These are phyloP conservation scores for Reticulitermes speratus DNA, from an alignment of 1,140 invertebrate genomes.

Conservation along the genomic window DNA sequence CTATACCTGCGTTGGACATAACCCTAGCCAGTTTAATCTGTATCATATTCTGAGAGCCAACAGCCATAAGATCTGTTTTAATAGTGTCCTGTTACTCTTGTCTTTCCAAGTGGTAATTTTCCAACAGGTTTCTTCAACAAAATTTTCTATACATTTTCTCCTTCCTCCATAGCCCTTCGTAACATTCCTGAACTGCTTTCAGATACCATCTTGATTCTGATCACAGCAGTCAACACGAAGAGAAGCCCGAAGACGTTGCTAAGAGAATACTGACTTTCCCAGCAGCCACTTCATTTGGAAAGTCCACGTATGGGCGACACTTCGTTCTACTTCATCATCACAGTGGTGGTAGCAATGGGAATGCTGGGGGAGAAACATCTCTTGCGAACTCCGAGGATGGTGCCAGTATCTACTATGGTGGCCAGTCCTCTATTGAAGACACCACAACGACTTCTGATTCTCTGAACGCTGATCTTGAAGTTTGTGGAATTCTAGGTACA, in stretches of 20 bases:
- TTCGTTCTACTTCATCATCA: slow-evolving; percentile 29
- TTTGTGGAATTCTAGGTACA: slow-evolving; percentile 47
- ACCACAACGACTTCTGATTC: slow-evolving; percentile 49
- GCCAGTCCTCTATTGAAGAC: slow-evolving; percentile 49
- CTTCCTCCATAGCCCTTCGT: no score
- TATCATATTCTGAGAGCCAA: no score
- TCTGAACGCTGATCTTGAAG: slow-evolving; percentile 52
- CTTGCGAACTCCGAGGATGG: slow-evolving; percentile 29
- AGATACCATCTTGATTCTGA: slow-evolving; percentile 53
- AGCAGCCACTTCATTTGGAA: slow-evolving; percentile 38
- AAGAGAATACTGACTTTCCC: slow-evolving; percentile 43
- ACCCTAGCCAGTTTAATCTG: no score
- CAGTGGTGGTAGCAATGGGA: slow-evolving; percentile 9
- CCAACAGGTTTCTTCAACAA: no score
- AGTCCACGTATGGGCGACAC: not conserved
- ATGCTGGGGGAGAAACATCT: slow-evolving; percentile 23
- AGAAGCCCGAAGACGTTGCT: slow-evolving; percentile 50
- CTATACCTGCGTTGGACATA: no score
- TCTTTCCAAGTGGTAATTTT: no score
- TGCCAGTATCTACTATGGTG: slow-evolving; percentile 40
- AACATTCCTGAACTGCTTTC: not conserved
- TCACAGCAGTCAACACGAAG: slow-evolving; percentile 52
- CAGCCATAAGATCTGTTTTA: no score
- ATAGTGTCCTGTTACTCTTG: no score
- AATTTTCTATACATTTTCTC: no score